A percentile compares a stretch with the other conserved stretches of the same genome.
Conservation (phyloP, 37 sponge, comb jelly and placozoan genomes). For the Beroe ovata region DNA sequence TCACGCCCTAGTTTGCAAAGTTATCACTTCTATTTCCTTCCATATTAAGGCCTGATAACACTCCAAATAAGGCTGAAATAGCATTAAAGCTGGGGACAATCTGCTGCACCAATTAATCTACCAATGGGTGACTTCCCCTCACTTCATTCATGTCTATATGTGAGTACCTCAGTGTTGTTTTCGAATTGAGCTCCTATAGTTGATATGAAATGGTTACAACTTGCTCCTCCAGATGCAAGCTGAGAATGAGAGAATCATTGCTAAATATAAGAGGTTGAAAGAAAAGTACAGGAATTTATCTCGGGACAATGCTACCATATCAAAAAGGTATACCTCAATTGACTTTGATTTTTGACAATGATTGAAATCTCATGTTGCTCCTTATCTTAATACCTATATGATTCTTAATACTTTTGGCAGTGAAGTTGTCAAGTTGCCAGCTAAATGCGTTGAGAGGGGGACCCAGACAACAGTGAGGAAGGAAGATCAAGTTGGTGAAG, state of each 20-base stretch:
- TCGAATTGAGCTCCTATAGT: too few relatives aligned
- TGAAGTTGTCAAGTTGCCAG: not conserved
- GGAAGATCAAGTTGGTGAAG: not conserved
- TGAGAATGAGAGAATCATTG: slow-evolving; percentile 59
- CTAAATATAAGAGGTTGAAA: slow-evolving; percentile 46
- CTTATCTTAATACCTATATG: too few relatives aligned
- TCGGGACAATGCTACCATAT: not conserved
- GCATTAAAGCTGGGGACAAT: too few relatives aligned
- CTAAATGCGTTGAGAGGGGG: not conserved
- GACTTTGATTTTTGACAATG: too few relatives aligned
- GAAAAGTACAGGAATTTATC: slow-evolving; percentile 14
- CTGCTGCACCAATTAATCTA: too few relatives aligned
- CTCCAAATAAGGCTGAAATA: too few relatives aligned
- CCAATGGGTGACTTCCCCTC: slow-evolving; percentile 9
- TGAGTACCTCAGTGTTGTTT: slow-evolving; percentile 12
- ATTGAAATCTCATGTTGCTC: too few relatives aligned
- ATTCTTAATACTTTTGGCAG: too few relatives aligned
- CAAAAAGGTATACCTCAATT: not conserved
- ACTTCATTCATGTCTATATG: slow-evolving; percentile 59
- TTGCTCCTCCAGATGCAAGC: slow-evolving; percentile 64
- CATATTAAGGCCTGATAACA: too few relatives aligned
- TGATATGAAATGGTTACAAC: too few relatives aligned
- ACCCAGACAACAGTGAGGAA: not conserved
- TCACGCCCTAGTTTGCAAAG: too few relatives aligned
- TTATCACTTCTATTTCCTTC: too few relatives aligned